Conservation (phyloP, 2,888 invertebrate genomes). For the Clivina fossor region DNA sequence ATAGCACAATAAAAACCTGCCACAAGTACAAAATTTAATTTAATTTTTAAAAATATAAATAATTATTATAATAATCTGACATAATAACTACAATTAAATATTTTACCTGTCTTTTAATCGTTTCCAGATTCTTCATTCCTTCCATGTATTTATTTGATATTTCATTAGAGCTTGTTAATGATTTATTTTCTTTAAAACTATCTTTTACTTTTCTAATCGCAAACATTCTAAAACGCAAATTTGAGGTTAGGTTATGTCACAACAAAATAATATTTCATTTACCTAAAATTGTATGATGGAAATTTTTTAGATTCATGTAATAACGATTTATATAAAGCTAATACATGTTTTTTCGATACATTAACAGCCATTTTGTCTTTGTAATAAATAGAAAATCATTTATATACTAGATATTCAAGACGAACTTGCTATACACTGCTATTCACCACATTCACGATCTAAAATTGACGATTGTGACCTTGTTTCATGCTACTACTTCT, state of each 20-base stretch:
- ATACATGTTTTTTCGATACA: conserved; percentile 55
- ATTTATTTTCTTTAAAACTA: conserved; percentile 69
- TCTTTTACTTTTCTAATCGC: conserved; percentile 71
- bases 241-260: conserved; percentile 28
- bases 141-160: conserved; percentile 61
- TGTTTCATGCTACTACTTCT: conserved; percentile 12
- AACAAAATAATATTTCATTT: conserved; percentile 35
- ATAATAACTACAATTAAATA: too few relatives aligned
- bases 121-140: conserved; percentile 66
- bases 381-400: conserved; percentile 19
- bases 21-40: conserved; percentile 23
- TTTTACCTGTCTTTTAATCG: conserved; percentile 77
- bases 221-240: conserved; percentile 69
- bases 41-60: too few relatives aligned
- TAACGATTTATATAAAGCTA: conserved; percentile 72
- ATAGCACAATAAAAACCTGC: conserved; percentile 14
- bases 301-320: conserved; percentile 77
- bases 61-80: too few relatives aligned
- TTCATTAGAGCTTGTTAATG: conserved; percentile 57
- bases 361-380: conserved; percentile 29
- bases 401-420: conserved; percentile 13
- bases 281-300: conserved; percentile 81
- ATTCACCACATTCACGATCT: conserved; percentile 24
- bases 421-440: conserved; percentile 49
- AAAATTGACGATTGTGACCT: conserved; percentile 25